Percentiles rank a stretch among this genome's conserved stretches.
phyloP scores from a whole-genome alignment of 2,797 vertebrate genomes.

The Eupleurogrammus muticus region DNA sequence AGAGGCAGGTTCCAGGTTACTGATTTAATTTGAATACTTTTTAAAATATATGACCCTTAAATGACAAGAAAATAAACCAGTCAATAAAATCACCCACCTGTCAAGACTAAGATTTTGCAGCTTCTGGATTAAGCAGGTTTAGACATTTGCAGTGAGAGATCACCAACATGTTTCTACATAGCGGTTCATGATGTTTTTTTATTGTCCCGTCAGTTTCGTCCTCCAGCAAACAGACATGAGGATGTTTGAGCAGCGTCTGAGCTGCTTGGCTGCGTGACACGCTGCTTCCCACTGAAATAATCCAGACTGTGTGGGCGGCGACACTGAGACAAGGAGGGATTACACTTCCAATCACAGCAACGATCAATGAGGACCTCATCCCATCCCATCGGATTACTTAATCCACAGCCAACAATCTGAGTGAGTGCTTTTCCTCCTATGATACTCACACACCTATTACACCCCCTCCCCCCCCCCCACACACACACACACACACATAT shows the following conservation, averaged over 20 bases:
- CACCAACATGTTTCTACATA: conserved; percentile 4
- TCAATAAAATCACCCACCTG: conserved; percentile 50
- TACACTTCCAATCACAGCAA: conserved; percentile 58
- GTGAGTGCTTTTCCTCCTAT: conserved; percentile 3
- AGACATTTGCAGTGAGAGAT: conserved; percentile 4
- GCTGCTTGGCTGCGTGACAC: conserved; percentile 3
- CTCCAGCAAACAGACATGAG: conserved; percentile 14
- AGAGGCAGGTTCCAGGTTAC: neutral
- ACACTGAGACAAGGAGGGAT: conserved; percentile 46
- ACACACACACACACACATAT: neutral
- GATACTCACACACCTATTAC: neutral
- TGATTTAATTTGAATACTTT: neutral
- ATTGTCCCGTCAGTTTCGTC: neutral
- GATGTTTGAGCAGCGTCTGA: conserved; percentile 16
- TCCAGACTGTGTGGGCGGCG: conserved; percentile 61
- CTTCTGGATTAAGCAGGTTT: conserved; percentile 25
- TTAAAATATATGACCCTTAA: neutral
- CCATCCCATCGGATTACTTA: conserved; percentile 43
- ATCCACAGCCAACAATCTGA: conserved; percentile 44
- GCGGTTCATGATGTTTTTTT: neutral
- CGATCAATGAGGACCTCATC: conserved; percentile 51
- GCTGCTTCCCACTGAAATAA: conserved; percentile 57
- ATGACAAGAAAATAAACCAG: conserved; percentile 1
- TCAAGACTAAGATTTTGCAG: conserved; percentile 23
- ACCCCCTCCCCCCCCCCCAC: neutral